A percentile compares a stretch with the other conserved stretches of the same genome.
These are phyloP conservation scores for Hermaeophaga mercurialis DNA, from an alignment of 2,888 invertebrate species.

Conservation along the genomic window DNA sequence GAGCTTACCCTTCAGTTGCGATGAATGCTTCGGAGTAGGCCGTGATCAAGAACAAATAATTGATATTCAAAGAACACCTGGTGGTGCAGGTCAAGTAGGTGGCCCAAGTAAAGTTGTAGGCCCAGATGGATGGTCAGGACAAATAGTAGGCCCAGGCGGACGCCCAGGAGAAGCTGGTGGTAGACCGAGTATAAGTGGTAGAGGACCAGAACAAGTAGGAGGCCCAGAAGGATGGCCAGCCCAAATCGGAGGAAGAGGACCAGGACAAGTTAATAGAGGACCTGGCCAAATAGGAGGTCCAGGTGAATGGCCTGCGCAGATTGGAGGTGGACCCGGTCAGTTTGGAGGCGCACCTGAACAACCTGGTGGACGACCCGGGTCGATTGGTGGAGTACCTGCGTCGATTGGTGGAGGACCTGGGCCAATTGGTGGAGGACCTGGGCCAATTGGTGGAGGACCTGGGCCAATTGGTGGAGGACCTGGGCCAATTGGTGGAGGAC, in stretches of 20 bases:
- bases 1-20: constrained; percentile 72
- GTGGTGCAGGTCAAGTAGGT: constrained; percentile 3
- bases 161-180: constrained; percentile 25
- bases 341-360: constrained; percentile 31
- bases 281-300: constrained; percentile 24
- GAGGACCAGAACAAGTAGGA: constrained; percentile 20
- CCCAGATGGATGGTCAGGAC: constrained; percentile 29
- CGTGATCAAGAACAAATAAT: constrained; percentile 44
- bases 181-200: constrained; percentile 23
- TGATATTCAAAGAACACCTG: constrained; percentile 30
- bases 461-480: constrained; percentile 23
- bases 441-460: constrained; percentile 21
- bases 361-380: constrained; percentile 30
- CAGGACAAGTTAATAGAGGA: constrained; percentile 11
- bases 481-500: constrained; percentile 33
- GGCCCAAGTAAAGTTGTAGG: constrained; percentile 13
- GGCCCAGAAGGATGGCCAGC: too few species aligned
- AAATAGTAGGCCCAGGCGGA: constrained; percentile 10
- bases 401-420: constrained; percentile 25
- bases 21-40: constrained; percentile 62
- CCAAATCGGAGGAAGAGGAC: constrained; percentile 26
- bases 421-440: constrained; percentile 19
- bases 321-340: constrained; percentile 24
- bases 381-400: constrained; percentile 13
- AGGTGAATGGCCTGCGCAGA: constrained; percentile 28